phyloP scores from a whole-genome alignment of 2,888 invertebrate genomes.

The Rhaphigaster nebulosa region DNA sequence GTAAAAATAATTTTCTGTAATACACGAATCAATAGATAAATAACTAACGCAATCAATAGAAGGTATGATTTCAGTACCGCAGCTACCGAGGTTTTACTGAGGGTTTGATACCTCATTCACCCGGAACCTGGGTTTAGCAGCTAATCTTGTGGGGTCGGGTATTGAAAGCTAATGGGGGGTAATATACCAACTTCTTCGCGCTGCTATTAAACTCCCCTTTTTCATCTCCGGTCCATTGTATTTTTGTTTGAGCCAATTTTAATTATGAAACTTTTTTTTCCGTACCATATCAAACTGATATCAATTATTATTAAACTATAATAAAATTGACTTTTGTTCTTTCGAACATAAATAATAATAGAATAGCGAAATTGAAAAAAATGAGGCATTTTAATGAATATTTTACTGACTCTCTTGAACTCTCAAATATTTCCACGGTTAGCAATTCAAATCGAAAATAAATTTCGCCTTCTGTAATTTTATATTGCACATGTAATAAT shows the following conservation, averaged over 20 bases:
- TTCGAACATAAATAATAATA: no score
- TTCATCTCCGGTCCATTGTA: background rate
- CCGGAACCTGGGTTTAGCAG: background rate
- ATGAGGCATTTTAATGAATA: no score
- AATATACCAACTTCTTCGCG: background rate
- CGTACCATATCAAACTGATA: background rate
- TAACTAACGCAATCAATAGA: background rate
- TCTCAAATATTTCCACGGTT: no score
- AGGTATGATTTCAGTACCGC: background rate
- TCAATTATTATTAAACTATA: background rate
- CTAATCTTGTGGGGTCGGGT: slow-evolving; percentile 27
- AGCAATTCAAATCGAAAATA: no score
- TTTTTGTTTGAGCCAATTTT: background rate
- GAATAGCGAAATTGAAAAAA: no score
- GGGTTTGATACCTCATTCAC: background rate
- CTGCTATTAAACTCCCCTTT: background rate
- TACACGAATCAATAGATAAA: background rate
- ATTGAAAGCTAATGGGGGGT: background rate
- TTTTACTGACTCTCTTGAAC: no score
- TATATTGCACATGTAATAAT: no score
- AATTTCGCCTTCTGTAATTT: no score
- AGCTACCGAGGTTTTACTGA: background rate
- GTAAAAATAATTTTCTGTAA: no score
- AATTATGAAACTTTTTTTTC: background rate
- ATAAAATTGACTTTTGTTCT: background rate